Percentiles rank a stretch among this genome's conserved stretches.
phyloP scores from a whole-genome alignment of 2,888 invertebrate species.

The Cryptocephalus primarius region DNA sequence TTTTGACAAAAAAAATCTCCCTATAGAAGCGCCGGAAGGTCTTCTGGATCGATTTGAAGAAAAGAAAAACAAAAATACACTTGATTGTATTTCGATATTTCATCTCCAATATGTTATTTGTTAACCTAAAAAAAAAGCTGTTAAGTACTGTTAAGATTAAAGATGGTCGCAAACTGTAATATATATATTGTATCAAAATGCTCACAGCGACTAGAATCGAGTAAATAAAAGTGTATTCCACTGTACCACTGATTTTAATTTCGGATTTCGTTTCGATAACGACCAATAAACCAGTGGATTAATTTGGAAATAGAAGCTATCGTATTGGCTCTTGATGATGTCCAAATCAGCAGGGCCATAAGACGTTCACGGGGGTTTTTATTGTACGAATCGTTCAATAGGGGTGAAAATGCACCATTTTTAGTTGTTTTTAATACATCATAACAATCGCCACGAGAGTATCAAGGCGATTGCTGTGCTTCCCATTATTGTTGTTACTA shows the following conservation, averaged over 20 bases:
- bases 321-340: too few species aligned
- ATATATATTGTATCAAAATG: constrained; percentile 39
- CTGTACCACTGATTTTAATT: constrained; percentile 17
- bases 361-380: too few species aligned
- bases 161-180: constrained; percentile 38
- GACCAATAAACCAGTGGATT: too few species aligned
- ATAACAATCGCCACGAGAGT: too few species aligned
- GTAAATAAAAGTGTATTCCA: constrained; percentile 37
- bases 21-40: constrained; percentile 6
- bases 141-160: constrained; percentile 40
- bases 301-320: too few species aligned
- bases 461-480: too few species aligned
- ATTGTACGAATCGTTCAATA: too few species aligned
- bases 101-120: constrained; percentile 41
- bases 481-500: too few species aligned
- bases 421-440: too few species aligned
- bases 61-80: constrained; percentile 22
- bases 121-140: constrained; percentile 37
- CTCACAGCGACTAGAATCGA: constrained; percentile 37
- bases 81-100: constrained; percentile 34
- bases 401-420: too few species aligned
- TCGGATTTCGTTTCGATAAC: too few species aligned
- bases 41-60: background rate
- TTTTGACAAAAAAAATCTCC: constrained; percentile 7
- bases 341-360: too few species aligned